Evolutionary conservation across 2,797 vertebrate genomes (phyloP), one percentile per base, ranked within the genome.

Genomic region (Gouania willdenowi): DNA sequence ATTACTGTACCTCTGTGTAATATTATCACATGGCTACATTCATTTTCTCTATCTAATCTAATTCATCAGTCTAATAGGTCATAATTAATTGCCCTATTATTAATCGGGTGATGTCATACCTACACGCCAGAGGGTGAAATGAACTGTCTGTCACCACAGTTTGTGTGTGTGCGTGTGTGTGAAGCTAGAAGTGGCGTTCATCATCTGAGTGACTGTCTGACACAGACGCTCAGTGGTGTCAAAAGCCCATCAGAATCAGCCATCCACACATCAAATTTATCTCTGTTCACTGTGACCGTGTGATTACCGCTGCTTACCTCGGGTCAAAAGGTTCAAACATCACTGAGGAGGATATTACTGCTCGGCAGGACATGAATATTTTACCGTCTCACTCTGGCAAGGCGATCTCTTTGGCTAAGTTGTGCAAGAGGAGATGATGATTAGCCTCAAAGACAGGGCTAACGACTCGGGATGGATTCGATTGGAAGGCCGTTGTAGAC

Each of bases 41-140:
- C 50, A 49, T 71, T 62, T 41, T 42, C 64, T 55, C 78, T 39
- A 58, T 73, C 76, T 82, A 78, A 86, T 85, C 75, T 64, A 79
- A 82, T 82, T 81, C 75, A 75, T 75, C 79, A 76, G 68, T 60
- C 72, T 80, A 84, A 84, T 80, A 83, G 80, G 77, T 84, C 74
- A 76, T 82, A 81, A 81, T 83, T 79, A 81, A 84, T 82, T 77
- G 75, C 78, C 75, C 60, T 60, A 66, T 82, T 82, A 83, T 83
- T 85, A 87, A 87, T 83, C 52, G 41, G 80, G 59, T 81, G 78
- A 85, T 85, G 79, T 83, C 78, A 84, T 69, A 72, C 68, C 68
- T 38, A 42, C 32, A 64, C 32, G 72, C 77, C 73, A 50, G 26
- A 0, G 66, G 75, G 54, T 44, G 47, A 76, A 71, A 64, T 45